Base-by-base conservation (phyloP, 2,888 invertebrate genomes). In the Torymus tubicola region DNA sequence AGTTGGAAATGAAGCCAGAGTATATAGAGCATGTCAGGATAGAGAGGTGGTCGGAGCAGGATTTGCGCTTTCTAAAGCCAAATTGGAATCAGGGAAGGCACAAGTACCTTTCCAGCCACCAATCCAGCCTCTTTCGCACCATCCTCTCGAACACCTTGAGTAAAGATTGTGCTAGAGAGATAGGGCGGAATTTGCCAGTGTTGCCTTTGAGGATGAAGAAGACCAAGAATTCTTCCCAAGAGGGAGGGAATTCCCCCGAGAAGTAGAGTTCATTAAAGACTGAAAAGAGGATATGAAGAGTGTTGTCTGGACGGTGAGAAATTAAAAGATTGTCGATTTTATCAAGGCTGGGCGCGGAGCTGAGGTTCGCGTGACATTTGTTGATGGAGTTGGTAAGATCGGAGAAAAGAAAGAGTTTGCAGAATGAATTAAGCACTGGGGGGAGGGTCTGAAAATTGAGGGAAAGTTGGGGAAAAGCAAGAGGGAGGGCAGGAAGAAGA, bases 291-390 rank as follows among this genome's bases (percentile, higher is more conserved):
- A 2, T 4, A 2, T n/a, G 2, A 1, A 60, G 71, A 21, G 31
- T 57, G 24, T 42, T n/a, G n/a, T 70, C 42, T 14, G 70, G 58
- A 5, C 58, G n/a, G 14, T 31, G 31, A 5, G 57, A 12, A 5
- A 67, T 75, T 1, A 75, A 58, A 12, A 31, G 11, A 50, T 58
- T 67, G 52, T 64, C 52, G 31, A 75, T 67, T n/a, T 12, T 42
- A 42, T 67, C 74, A 1, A 67, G 50, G 16, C 52, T 68, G 4
- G 68, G 60, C 4, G 52, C 50, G 1, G 67, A 75, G 10, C 42
- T 50, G 13, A 21, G 5, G 11, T 68, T 75, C 0, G 68, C n/a
- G 31, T 5, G 31, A 31, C 2, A 31, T 31, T 31, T 31, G 3
- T 31, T 3, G 5, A 31, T 1, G 0, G 31, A 31, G 0, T 2